phyloP scores from a whole-genome alignment of 2,797 vertebrate genomes.

The Lutjanus argentimaculatus region DNA sequence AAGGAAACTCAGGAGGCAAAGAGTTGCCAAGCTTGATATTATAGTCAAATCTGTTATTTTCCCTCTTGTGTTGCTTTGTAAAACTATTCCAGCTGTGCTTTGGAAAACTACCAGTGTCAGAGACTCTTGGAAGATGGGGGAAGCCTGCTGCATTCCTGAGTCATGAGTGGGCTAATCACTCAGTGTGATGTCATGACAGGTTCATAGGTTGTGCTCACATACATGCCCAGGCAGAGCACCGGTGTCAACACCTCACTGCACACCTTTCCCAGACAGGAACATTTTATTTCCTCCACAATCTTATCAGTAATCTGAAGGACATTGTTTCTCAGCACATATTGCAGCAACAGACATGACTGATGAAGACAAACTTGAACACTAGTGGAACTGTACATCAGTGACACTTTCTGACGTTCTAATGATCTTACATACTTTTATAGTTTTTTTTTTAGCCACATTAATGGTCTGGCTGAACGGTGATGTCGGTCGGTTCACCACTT shows the following conservation, averaged over 20 bases:
- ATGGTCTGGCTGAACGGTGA: neutral
- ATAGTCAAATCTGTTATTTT: neutral
- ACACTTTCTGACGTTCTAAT: neutral
- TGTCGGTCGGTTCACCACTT: neutral
- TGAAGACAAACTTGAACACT: neutral
- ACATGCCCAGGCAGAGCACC: constrained; percentile 64
- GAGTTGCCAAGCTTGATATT: neutral
- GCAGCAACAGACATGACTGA: neutral
- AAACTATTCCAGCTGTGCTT: constrained; percentile 48
- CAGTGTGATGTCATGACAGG: constrained; percentile 72
- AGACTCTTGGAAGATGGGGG: constrained; percentile 35
- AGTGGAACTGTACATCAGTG: neutral
- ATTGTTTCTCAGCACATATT: constrained; percentile 44
- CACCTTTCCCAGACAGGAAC: constrained; percentile 55
- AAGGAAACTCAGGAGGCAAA: constrained; percentile 1
- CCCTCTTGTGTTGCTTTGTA: constrained; percentile 39
- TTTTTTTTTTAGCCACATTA: too few species aligned
- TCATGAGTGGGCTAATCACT: constrained; percentile 56
- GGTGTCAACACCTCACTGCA: constrained; percentile 60
- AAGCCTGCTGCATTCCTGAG: constrained; percentile 75
- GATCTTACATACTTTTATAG: neutral
- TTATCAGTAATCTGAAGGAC: constrained; percentile 13
- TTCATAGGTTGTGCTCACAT: constrained; percentile 57
- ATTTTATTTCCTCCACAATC: constrained; percentile 41
- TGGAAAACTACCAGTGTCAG: constrained; percentile 71